Evolutionary conservation across 2,888 invertebrate genomes (phyloP).

Genomic region (Cloeon dipterum): DNA sequence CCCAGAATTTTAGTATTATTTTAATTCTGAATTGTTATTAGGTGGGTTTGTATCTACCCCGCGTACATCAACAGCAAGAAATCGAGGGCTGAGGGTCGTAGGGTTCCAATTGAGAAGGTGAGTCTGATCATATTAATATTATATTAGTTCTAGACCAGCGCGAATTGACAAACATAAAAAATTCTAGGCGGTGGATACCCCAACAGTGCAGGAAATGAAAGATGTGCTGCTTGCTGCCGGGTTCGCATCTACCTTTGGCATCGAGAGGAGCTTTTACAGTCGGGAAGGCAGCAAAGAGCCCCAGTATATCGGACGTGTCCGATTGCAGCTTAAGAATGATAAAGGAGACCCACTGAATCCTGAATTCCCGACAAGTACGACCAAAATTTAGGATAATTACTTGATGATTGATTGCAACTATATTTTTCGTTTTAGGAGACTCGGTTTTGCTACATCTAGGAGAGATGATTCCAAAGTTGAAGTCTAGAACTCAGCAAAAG

Average conservation of each 20-base stretch:
- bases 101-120: conserved; percentile 50
- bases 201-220: conserved; percentile 81
- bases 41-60: conserved; percentile 95
- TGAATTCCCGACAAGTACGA: conserved; percentile 40
- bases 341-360: conserved; percentile 53
- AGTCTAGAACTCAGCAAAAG: conserved; percentile 42
- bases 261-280: conserved; percentile 83
- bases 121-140: neutral
- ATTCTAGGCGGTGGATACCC: conserved; percentile 67
- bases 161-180: neutral
- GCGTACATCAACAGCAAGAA: conserved; percentile 89
- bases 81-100: conserved; percentile 70
- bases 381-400: conserved; percentile 5
- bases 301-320: conserved; percentile 61
- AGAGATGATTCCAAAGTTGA: conserved; percentile 75
- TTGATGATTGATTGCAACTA: neutral
- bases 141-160: neutral
- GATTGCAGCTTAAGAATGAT: conserved; percentile 80
- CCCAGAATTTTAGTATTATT: no score
- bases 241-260: conserved; percentile 57
- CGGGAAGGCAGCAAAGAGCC: conserved; percentile 81
- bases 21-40: no score
- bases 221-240: conserved; percentile 74
- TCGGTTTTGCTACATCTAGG: conserved; percentile 55
- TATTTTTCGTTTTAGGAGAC: conserved; percentile 35